Conservation (phyloP, 2,113 vertebrate species). For the Chaetodon trifascialis region DNA sequence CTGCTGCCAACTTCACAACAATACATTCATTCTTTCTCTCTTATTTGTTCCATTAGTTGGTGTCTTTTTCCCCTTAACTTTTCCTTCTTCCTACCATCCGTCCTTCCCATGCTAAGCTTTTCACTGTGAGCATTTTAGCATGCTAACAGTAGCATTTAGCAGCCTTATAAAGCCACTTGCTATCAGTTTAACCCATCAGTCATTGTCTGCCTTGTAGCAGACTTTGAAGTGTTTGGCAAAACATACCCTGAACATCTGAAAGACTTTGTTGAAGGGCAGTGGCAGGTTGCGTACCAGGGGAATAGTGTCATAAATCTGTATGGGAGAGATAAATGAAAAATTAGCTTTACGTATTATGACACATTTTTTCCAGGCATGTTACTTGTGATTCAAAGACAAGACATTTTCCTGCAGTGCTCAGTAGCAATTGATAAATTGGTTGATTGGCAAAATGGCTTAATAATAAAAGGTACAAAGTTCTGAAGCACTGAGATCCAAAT, state of each 20-base stretch:
- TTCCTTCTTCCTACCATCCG: too few species aligned
- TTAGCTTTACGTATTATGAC: neutral
- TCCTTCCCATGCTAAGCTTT: neutral
- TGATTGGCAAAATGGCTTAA: neutral
- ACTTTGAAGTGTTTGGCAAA: neutral
- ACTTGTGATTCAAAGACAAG: too few species aligned
- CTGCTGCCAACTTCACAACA: too few species aligned
- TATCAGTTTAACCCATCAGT: neutral
- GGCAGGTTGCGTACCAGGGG: constrained; percentile 20
- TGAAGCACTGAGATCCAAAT: neutral
- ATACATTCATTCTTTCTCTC: too few species aligned
- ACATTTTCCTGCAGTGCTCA: too few species aligned
- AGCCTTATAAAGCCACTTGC: neutral
- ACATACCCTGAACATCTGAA: constrained; percentile 17
- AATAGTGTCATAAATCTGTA: constrained; percentile 33
- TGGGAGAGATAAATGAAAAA: neutral
- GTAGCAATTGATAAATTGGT: neutral
- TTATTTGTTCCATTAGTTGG: too few species aligned
- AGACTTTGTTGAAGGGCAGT: constrained; percentile 37
- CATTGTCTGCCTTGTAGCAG: too few species aligned
- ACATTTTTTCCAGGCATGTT: neutral
- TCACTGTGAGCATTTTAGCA: neutral
- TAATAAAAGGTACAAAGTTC: neutral
- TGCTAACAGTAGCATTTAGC: neutral
- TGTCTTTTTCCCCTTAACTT: too few species aligned